Evolutionary conservation across 1,140 invertebrate genomes (phyloP).

Genomic region (Asobara japonica): DNA sequence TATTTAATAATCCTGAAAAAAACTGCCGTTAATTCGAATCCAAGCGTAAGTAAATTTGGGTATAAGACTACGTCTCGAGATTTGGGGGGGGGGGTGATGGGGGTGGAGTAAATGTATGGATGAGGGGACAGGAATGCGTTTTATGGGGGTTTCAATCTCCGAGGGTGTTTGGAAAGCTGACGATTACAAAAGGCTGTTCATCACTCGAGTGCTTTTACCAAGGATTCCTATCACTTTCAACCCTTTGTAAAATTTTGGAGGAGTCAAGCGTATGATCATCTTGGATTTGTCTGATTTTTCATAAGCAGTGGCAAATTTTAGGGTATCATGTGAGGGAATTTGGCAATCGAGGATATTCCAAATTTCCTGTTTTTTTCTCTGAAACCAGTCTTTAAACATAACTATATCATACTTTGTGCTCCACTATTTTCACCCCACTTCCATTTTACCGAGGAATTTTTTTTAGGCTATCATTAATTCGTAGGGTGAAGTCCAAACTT

Average conservation of each 20-base stretch:
- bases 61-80: neutral
- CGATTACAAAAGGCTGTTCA: constrained; percentile 25
- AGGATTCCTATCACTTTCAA: constrained; percentile 8
- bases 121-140: constrained; percentile 1
- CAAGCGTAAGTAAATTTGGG: neutral
- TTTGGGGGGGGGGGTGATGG: neutral
- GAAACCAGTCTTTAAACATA: no score
- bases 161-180: constrained; percentile 1
- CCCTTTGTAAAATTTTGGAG: neutral
- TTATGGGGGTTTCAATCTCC: constrained; percentile 12
- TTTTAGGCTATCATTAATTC: neutral
- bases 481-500: neutral
- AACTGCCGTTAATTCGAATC: constrained; percentile 6
- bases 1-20: no score
- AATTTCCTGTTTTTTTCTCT: neutral
- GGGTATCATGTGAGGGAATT: neutral
- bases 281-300: neutral
- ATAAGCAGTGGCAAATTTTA: neutral
- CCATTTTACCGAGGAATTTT: neutral
- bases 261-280: constrained; percentile 9
- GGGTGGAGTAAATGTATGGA: neutral
- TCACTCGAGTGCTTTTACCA: constrained; percentile 5
- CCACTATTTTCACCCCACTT: neutral
- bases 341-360: neutral
- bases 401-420: no score